These are phyloP conservation scores for Synergus gifuensis DNA, from an alignment of 2,888 invertebrate species.

Conservation along the genomic window DNA sequence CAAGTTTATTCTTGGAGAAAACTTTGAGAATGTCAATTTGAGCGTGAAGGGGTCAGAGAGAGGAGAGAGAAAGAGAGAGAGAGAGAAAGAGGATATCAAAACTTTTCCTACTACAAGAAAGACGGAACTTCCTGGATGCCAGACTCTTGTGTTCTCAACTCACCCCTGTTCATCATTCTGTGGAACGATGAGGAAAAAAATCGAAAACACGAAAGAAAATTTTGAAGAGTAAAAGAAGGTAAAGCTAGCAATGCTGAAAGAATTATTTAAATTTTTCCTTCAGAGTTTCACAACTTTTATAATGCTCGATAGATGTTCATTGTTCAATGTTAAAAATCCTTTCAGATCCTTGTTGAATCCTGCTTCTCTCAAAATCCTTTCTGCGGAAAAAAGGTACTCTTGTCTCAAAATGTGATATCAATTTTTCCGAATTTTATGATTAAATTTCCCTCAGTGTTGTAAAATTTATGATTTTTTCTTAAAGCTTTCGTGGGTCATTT, in stretches of 20 bases:
- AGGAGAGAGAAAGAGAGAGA: conserved; percentile 3
- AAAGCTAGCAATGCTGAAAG: conserved; percentile 16
- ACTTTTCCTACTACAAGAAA: conserved; percentile 52
- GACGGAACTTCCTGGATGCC: conserved; percentile 56
- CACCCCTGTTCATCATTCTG: conserved; percentile 29
- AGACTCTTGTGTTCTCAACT: conserved; percentile 37
- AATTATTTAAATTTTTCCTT: conserved; percentile 2
- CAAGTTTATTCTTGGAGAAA: conserved; percentile 49
- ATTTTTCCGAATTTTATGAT: neutral
- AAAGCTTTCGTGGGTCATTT: conserved; percentile 34
- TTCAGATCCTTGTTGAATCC: too few species aligned
- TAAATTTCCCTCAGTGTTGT: neutral
- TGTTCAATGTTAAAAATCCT: too few species aligned
- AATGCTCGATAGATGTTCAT: too few species aligned
- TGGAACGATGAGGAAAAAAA: conserved; percentile 11
- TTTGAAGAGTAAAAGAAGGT: conserved; percentile 9
- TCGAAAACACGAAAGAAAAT: conserved; percentile 20
- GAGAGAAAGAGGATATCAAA: conserved; percentile 44
- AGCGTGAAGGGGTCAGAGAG: conserved; percentile 45
- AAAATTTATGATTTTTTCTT: conserved; percentile 36
- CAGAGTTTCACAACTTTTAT: neutral
- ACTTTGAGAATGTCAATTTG: conserved; percentile 51
- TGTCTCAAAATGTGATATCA: neutral
- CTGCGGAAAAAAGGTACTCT: too few species aligned
- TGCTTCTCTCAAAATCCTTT: too few species aligned